Evolutionary conservation across 53 echinoderm and acorn worm species (phyloP).

Genomic region (Crossaster papposus): DNA sequence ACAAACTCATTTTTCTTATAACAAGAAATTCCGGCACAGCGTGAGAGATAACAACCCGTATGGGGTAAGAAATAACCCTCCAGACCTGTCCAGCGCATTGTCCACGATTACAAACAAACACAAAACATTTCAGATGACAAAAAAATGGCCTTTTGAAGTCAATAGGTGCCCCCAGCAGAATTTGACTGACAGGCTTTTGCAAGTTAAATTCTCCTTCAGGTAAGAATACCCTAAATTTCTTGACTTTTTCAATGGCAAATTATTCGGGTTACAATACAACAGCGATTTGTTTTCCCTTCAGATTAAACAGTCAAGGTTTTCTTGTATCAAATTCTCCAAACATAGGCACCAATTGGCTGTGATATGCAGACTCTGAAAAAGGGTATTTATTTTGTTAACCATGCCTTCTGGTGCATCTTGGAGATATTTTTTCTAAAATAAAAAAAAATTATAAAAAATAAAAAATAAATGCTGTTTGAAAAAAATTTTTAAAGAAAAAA

Average conservation of each 20-base stretch:
- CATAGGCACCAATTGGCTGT: background rate
- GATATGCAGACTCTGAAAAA: background rate
- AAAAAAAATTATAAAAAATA: background rate
- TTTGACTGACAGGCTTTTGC: conserved; percentile 22
- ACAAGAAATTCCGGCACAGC: conserved; percentile 20
- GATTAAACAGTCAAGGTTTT: conserved; percentile 28
- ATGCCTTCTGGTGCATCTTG: background rate
- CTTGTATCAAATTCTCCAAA: background rate
- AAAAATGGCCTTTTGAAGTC: background rate
- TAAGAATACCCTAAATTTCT: background rate
- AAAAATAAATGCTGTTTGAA: background rate
- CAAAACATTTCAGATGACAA: background rate
- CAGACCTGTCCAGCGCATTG: background rate
- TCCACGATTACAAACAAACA: conserved; percentile 22
- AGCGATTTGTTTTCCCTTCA: background rate
- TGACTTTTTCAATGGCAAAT: conserved; percentile 36
- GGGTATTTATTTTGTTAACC: conserved; percentile 26
- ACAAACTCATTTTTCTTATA: background rate
- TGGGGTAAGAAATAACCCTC: background rate
- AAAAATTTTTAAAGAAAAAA: background rate
- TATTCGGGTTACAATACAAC: conserved; percentile 12
- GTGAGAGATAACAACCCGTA: background rate
- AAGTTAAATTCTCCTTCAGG: background rate
- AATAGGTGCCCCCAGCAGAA: background rate
- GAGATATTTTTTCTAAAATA: background rate